Evolutionary conservation across 2,888 invertebrate species (phyloP).

Genomic region (Ophioninae sp.): DNA sequence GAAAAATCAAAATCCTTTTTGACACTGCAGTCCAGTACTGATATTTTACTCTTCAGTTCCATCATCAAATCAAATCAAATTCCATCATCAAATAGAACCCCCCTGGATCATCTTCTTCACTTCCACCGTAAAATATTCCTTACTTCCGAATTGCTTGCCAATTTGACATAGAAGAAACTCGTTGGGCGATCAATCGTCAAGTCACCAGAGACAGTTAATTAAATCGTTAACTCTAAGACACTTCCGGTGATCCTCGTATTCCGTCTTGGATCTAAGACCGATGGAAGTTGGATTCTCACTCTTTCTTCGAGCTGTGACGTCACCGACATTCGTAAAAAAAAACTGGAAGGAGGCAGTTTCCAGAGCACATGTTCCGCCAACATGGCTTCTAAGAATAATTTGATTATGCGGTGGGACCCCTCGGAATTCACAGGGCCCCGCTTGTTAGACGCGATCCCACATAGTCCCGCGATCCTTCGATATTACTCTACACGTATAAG

Average conservation of each 20-base stretch:
- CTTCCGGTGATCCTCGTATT: constrained; percentile 53
- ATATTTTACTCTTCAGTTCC: too few relatives aligned
- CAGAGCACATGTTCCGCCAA: constrained; percentile 71
- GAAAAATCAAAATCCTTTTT: too few relatives aligned
- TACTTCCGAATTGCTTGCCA: neutral
- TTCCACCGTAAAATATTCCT: neutral
- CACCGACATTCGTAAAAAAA: constrained; percentile 49
- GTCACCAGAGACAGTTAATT: constrained; percentile 15
- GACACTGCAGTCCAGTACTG: too few relatives aligned
- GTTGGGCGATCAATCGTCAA: neutral
- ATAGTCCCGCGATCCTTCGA: constrained; percentile 55
- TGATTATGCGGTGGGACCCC: constrained; percentile 73
- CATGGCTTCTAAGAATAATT: constrained; percentile 74
- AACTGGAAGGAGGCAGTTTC: constrained; percentile 38
- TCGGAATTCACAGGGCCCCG: constrained; percentile 71
- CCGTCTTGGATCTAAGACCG: constrained; percentile 10
- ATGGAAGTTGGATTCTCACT: constrained; percentile 40
- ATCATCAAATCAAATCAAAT: too few relatives aligned
- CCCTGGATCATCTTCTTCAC: neutral
- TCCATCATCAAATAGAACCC: neutral
- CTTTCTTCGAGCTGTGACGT: constrained; percentile 67
- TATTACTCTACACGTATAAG: constrained; percentile 9
- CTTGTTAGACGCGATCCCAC: constrained; percentile 65
- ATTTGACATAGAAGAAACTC: too few relatives aligned
- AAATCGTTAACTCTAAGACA: constrained; percentile 12